phyloP scores from a whole-genome alignment of 2,888 invertebrate genomes.

The Desoria tigrina region DNA sequence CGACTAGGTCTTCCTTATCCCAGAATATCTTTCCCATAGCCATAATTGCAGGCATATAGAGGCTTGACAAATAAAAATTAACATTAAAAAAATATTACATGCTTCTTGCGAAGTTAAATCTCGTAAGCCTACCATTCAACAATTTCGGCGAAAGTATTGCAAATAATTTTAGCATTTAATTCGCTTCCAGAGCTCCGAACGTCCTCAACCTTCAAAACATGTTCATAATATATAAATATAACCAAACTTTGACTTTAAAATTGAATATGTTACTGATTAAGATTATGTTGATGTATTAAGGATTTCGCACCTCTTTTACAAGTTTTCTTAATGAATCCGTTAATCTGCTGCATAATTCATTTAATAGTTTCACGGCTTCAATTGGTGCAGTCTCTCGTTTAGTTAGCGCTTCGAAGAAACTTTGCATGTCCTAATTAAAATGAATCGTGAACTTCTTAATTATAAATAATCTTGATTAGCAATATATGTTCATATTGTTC shows the following conservation, averaged over 20 bases:
- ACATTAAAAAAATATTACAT: too few relatives aligned
- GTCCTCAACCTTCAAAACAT: conserved; percentile 34
- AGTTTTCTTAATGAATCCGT: conserved; percentile 86
- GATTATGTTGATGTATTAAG: not conserved
- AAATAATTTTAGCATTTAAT: conserved; percentile 40
- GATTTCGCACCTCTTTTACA: conserved; percentile 71
- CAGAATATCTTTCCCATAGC: conserved; percentile 98
- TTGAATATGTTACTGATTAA: not conserved
- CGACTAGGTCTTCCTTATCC: conserved; percentile 92
- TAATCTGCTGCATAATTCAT: conserved; percentile 87
- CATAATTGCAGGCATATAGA: conserved; percentile 98
- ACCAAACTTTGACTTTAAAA: too few relatives aligned
- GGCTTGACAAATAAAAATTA: conserved; percentile 55
- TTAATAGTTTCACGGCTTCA: conserved; percentile 93
- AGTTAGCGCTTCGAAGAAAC: conserved; percentile 93
- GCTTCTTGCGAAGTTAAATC: not conserved
- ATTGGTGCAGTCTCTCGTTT: conserved; percentile 95
- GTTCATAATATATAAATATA: too few relatives aligned
- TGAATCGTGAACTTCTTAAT: too few relatives aligned
- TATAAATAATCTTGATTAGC: not conserved
- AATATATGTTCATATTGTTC: not conserved
- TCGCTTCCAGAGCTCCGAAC: conserved; percentile 38
- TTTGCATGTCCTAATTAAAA: conserved; percentile 74
- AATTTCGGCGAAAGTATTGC: conserved; percentile 49
- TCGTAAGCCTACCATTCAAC: conserved; percentile 56